Base-by-base conservation (phyloP, 1,140 invertebrate species). In the Lerema accius region DNA sequence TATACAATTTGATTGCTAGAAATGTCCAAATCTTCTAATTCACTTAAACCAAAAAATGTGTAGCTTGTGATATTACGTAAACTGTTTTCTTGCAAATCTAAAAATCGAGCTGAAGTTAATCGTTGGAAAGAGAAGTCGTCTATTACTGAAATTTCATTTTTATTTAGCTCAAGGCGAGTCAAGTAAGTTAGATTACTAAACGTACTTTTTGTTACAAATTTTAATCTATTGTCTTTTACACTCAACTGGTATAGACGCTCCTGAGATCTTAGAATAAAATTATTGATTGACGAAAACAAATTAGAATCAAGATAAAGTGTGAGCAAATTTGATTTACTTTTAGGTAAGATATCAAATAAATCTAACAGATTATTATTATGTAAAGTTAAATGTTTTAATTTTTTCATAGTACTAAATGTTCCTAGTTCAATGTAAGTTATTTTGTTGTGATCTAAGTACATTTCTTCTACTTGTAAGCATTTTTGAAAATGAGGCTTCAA, bases 21-120 rank as follows among this genome's bases (percentile, higher is more conserved):
- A 19, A 96, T 71, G 69, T 93, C 92, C 3, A 96, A 87, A 71
- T 95, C 94, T 85, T 95, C 94, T 26, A 96, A 81, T 71, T 95
- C 93, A 72, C 93, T 91, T 35, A 96, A 84, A 58, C 95, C 94
- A 1, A 93, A 92, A 79, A 96, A 96, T 1, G 92, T 92, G 65
- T 88, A 87, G 51, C 80, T 84, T 11, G 82, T 84, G 32, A 91
- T 80, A 59, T 89, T 92, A 4, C 82, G 75, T 26, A 93, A 67
- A 39, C 83, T 80, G 37, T 92, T 92, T 40, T 91, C 78, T 19
- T 90, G 89, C 65, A 93, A 58, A 66, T 90, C 90, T 66, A 91
- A 69, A 60, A 73, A 82, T 17, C 84, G 75, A 7, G 80, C 69
- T 9, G 80, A 81, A 65, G 76, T 80, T 51, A 88, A 64, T 48